Evolutionary conservation across 2,113 vertebrate genomes (phyloP).

Genomic region (Prinia subflava): DNA sequence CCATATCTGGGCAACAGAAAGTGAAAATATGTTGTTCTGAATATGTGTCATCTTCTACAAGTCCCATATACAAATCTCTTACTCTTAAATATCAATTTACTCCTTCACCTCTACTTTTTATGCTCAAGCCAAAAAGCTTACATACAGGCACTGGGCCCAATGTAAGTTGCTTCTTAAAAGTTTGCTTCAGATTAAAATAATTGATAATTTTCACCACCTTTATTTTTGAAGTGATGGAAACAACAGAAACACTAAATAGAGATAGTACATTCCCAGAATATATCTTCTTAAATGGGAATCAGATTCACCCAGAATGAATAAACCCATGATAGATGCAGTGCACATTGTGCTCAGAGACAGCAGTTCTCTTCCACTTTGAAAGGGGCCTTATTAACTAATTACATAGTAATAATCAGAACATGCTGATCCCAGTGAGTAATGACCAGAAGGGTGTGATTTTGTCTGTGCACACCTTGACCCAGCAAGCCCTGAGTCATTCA

Average conservation of each 20-base stretch:
- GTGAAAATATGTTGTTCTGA: background rate
- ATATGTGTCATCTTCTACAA: background rate
- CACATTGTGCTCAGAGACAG: background rate
- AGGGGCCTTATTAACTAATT: constrained; percentile 33
- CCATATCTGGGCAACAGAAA: background rate
- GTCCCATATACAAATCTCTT: background rate
- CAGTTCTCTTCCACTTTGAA: background rate
- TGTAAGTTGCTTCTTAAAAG: background rate
- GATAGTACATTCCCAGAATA: background rate
- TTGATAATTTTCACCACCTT: background rate
- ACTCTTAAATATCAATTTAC: background rate
- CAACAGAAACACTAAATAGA: background rate
- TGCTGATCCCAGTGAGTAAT: background rate
- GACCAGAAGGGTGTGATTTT: background rate
- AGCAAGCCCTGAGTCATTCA: background rate
- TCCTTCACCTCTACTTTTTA: background rate
- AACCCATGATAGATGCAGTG: background rate
- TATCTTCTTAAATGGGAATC: background rate
- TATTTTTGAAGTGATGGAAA: background rate
- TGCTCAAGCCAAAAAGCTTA: background rate
- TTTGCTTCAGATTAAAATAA: background rate
- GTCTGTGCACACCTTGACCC: constrained; percentile 14
- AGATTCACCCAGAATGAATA: constrained; percentile 1
- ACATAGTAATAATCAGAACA: constrained; percentile 14
- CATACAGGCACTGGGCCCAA: background rate